phyloP scores from a whole-genome alignment of 1,140 invertebrate species.

The Philaenus spumarius region DNA sequence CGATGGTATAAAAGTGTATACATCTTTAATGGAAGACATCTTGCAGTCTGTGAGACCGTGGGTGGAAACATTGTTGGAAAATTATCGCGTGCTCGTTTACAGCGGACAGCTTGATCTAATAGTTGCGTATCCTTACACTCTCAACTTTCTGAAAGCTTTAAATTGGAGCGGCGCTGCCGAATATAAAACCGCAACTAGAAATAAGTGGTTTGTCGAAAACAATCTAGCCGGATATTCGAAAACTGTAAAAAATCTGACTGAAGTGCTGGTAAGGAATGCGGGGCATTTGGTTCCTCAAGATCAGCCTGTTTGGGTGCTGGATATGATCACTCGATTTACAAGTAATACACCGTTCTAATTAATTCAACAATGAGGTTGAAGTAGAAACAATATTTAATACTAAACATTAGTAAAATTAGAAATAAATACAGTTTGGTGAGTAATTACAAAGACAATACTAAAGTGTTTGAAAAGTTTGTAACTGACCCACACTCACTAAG shows the following conservation, averaged over 20 bases:
- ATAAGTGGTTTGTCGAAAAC: slow-evolving; percentile 23
- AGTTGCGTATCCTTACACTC: slow-evolving; percentile 68
- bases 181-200: slow-evolving; percentile 55
- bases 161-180: slow-evolving; percentile 56
- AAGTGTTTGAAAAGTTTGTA: no score
- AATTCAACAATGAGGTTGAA: no score
- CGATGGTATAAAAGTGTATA: slow-evolving; percentile 52
- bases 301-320: slow-evolving; percentile 68
- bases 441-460: no score
- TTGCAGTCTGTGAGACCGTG: slow-evolving; percentile 75
- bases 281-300: slow-evolving; percentile 78
- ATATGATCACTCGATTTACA: slow-evolving; percentile 71
- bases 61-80: slow-evolving; percentile 57
- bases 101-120: slow-evolving; percentile 82
- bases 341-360: slow-evolving; percentile 46
- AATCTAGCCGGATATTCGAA: slow-evolving; percentile 30
- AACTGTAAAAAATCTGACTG: slow-evolving; percentile 54
- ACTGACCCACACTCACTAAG: no score
- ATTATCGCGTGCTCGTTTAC: slow-evolving; percentile 68
- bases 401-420: no score
- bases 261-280: slow-evolving; percentile 69
- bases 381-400: no score
- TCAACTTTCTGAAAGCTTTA: slow-evolving; percentile 53
- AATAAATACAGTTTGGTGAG: no score
- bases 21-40: slow-evolving; percentile 65